Evolutionary conservation across 2,113 vertebrate genomes (phyloP), one percentile per base, ranked within the genome.

Genomic region (Cottus gobio): DNA sequence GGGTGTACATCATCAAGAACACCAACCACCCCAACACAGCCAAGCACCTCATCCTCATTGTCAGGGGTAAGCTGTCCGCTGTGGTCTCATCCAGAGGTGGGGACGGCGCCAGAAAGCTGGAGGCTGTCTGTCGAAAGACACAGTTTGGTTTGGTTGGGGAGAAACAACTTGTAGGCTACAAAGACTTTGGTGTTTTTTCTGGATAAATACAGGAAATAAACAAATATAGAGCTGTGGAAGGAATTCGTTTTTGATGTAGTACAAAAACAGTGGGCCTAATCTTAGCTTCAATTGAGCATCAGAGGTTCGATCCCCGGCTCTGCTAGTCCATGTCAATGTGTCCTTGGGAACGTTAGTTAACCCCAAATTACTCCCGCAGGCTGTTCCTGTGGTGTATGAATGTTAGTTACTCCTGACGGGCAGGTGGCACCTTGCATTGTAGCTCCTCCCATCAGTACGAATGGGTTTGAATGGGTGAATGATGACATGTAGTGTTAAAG

Each of bases 1-100:
- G 95, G 3, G 9, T 73, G 13, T 95, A 95, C n/a, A 3, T 93
- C 68, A 86, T 94, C 79, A 93, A 5, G 79, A 86, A 83, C 69
- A 60, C 39, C 0, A 80, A 77, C 22, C 60, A 31, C 7, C 52
- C 82, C 22, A 70, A 50, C 18, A 13, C 71, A 5, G 81, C 69
- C 65, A 86, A 67, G 12, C 81, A 79, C 46, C 80, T 95, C 13
- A 16, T 68, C 58, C 93, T 95, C 61, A 66, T 28, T 0, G 94
- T 95, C 62, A 85, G 74, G 83, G 94, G 95, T 95, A 63, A 71
- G 72, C 4, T 1, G 46, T 6, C n/a, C n/a, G n/a, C n/a, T n/a
- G 22, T 5, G 13, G 11, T 62, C 60, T 13, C 28, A 31, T 36
- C 12, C 7, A 24, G 20, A 44, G 24, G 8, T 36, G 30, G 26